Percentiles rank a stretch among this genome's conserved stretches.
Evolutionary conservation across 2,113 vertebrate genomes (phyloP).

Genomic region (Sylvia atricapilla): DNA sequence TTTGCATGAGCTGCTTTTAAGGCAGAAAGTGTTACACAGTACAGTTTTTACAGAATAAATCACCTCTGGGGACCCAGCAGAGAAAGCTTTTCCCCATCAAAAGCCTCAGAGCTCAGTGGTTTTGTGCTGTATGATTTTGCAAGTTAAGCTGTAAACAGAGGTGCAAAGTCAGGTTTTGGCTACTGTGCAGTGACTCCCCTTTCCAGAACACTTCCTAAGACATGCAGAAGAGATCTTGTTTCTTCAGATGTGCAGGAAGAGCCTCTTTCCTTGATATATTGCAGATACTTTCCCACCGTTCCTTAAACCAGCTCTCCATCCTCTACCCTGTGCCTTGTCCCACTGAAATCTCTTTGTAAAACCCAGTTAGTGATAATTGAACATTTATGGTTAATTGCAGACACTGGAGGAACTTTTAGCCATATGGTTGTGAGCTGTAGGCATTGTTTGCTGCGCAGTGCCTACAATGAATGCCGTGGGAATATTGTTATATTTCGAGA

Average conservation of each 20-base stretch:
- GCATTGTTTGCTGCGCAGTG: background rate
- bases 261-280: background rate
- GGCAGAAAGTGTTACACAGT: constrained; percentile 1
- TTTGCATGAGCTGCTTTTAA: constrained; percentile 49
- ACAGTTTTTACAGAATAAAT: constrained; percentile 20
- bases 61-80: background rate
- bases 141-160: background rate
- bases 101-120: background rate
- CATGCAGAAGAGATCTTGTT: background rate
- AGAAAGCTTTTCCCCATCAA: background rate
- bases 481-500: background rate
- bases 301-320: background rate
- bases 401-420: background rate
- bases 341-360: background rate
- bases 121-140: background rate
- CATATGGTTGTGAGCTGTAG: background rate
- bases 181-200: background rate
- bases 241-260: background rate
- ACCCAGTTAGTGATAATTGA: background rate
- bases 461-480: background rate
- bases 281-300: background rate
- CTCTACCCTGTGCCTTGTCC: background rate
- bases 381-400: fast-evolving
- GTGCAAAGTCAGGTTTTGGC: background rate
- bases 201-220: background rate